phyloP scores from a whole-genome alignment of 2,888 invertebrate species.

The Ennomos fuscantarius region DNA sequence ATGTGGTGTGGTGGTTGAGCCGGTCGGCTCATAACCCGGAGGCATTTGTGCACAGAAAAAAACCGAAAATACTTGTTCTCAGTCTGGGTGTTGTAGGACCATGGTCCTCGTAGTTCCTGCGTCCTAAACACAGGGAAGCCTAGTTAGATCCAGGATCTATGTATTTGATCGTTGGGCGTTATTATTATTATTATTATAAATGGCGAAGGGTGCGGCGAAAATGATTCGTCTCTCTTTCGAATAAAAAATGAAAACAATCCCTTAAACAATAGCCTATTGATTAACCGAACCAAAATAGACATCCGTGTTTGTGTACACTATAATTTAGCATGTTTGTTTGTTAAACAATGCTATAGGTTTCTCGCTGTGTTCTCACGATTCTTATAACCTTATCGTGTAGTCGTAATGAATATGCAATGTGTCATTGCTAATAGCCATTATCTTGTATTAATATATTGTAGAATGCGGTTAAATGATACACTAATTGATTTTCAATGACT shows the following conservation, averaged over 20 bases:
- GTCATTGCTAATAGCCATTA: not conserved
- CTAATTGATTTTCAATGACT: slow-evolving; percentile 14
- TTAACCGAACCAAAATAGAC: slow-evolving; percentile 37
- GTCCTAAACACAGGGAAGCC: too few relatives aligned
- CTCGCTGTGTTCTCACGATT: slow-evolving; percentile 29
- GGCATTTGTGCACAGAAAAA: too few relatives aligned
- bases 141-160: too few relatives aligned
- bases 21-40: too few relatives aligned
- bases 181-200: too few relatives aligned
- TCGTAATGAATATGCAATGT: slow-evolving; percentile 11
- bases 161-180: too few relatives aligned
- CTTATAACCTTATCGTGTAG: slow-evolving; percentile 5
- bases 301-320: slow-evolving; percentile 52
- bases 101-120: too few relatives aligned
- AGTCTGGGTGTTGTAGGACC: too few relatives aligned
- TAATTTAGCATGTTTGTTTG: slow-evolving; percentile 40
- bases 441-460: slow-evolving; percentile 2
- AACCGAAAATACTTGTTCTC: too few relatives aligned
- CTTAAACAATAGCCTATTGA: slow-evolving; percentile 46
- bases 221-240: too few relatives aligned
- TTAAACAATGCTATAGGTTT: slow-evolving; percentile 39
- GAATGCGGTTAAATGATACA: slow-evolving; percentile 3
- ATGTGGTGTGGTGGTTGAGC: too few relatives aligned
- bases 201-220: too few relatives aligned
- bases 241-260: slow-evolving; percentile 15